These are phyloP conservation scores for Typhlomys cinereus DNA, from an alignment of 2,113 vertebrate genomes.

Conservation along the genomic window DNA sequence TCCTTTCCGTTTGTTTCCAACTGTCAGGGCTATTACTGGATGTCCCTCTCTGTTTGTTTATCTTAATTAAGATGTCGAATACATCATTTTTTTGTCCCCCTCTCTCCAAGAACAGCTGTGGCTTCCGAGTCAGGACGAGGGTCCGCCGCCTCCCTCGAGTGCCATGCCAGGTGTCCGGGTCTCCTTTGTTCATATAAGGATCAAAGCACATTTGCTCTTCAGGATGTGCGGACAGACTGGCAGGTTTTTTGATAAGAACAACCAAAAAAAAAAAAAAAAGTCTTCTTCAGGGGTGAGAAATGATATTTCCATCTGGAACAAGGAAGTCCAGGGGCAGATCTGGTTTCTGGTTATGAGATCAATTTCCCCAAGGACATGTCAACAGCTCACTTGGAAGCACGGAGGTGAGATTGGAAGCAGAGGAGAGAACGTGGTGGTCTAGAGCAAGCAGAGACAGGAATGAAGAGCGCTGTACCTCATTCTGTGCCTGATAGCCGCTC, in stretches of 20 bases:
- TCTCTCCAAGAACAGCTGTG: conserved; percentile 62
- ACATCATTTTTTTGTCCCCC: conserved; percentile 85
- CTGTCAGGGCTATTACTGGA: conserved; percentile 86
- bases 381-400: neutral
- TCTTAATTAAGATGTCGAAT: conserved; percentile 86
- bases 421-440: neutral
- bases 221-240: conserved; percentile 79
- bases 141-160: conserved; percentile 56
- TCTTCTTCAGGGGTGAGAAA: conserved; percentile 71
- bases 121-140: conserved; percentile 58
- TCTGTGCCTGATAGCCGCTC: neutral
- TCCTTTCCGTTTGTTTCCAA: conserved; percentile 81
- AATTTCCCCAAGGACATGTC: neutral
- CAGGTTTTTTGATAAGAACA: conserved; percentile 76
- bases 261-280: neutral
- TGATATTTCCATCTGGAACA: conserved; percentile 76
- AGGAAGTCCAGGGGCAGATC: conserved; percentile 54
- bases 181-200: conserved; percentile 70
- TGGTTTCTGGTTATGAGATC: conserved; percentile 19
- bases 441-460: neutral
- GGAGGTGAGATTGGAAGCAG: neutral
- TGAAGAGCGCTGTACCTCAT: neutral
- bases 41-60: conserved; percentile 88
- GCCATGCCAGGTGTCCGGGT: conserved; percentile 82
- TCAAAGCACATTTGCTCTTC: conserved; percentile 82